These are phyloP conservation scores for Parthenolecanium corni DNA, from an alignment of 2,888 invertebrate genomes.

Conservation along the genomic window DNA sequence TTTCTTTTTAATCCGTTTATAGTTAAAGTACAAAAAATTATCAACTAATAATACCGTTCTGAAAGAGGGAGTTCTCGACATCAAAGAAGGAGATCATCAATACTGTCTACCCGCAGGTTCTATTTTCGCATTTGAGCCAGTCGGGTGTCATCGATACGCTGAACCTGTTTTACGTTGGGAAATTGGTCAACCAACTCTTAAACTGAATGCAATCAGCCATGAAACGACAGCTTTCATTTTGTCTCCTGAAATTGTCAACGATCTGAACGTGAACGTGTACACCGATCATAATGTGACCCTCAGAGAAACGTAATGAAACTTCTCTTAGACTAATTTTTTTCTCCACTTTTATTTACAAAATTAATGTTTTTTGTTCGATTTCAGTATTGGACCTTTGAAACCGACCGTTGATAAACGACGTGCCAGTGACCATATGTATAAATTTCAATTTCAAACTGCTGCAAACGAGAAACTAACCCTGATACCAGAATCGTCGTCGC, in stretches of 20 bases:
- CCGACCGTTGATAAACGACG: constrained; percentile 35
- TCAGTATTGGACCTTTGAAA: constrained; percentile 35
- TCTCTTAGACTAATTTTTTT: constrained; percentile 35
- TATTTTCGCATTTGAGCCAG: constrained; percentile 55
- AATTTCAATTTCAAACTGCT: constrained; percentile 39
- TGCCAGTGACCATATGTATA: constrained; percentile 37
- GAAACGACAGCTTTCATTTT: constrained; percentile 43
- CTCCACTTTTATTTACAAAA: constrained; percentile 40
- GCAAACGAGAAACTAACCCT: constrained; percentile 49
- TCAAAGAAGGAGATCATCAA: constrained; percentile 35
- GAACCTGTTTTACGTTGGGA: constrained; percentile 43
- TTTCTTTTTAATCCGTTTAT: too few species aligned
- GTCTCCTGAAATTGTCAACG: constrained; percentile 42
- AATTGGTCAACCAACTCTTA: constrained; percentile 37
- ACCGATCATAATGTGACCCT: constrained; percentile 14
- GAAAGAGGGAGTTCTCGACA: constrained; percentile 30
- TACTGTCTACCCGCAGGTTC: constrained; percentile 64
- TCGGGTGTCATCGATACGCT: constrained; percentile 70
- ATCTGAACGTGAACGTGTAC: constrained; percentile 41
- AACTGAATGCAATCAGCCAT: constrained; percentile 46
- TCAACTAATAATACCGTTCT: constrained; percentile 29
- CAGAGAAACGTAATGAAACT: constrained; percentile 36
- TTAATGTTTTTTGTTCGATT: constrained; percentile 38
- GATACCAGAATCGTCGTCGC: constrained; percentile 54
- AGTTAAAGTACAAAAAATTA: constrained; percentile 32